Base-by-base conservation (phyloP, 2,797 vertebrate species). In the Acanthurus lineatus region DNA sequence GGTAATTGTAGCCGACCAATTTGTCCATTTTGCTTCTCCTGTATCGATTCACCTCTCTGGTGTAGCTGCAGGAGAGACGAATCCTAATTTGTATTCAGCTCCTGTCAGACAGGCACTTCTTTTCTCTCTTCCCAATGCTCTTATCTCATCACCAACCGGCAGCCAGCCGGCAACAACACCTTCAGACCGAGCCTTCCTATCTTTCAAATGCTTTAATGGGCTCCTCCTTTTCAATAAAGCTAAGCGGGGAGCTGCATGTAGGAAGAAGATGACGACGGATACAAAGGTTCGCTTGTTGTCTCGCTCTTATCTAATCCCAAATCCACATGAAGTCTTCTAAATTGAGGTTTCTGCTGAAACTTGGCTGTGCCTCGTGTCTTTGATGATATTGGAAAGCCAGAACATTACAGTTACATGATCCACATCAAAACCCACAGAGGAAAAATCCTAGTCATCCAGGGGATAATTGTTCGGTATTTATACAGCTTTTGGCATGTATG, bases 121-220 rank as follows among this genome's bases (percentile, higher is more conserved):
- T 82, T 75, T 78, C 69, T 83, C 69, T 84, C 79, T 74, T 73
- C 61, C 75, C 78, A 54, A 45, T 6, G 42, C 69, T 88, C 89
- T 90, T 92, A 93, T 93, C 91, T 91, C 89, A 89, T 92, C 89
- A 90, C 87, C 87, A 75, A 82, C 79, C 77, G 71, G 84, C 84
- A 86, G 82, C 70, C 73, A 79, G 85, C 67, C 67, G 38, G 77
- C 73, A 85, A 74, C 83, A 75, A 67, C 88, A 88, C 84, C 88
- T 88, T 85, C 77, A 88, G 66, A 86, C 77, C 66, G 62, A 77
- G 80, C 73, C 84, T 82, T 78, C 76, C 85, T 85, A 87, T 90
- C 87, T 90, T 51, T 88, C 75, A 77, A 87, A 79, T 66, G 69
- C 84, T 87, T 84, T 90, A 91, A 92, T 90, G 75, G 90, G 84